A percentile compares a stretch with the other conserved stretches of the same genome.
Conservation (phyloP, 1,140 invertebrate genomes). For the Drosophila littoralis region DNA sequence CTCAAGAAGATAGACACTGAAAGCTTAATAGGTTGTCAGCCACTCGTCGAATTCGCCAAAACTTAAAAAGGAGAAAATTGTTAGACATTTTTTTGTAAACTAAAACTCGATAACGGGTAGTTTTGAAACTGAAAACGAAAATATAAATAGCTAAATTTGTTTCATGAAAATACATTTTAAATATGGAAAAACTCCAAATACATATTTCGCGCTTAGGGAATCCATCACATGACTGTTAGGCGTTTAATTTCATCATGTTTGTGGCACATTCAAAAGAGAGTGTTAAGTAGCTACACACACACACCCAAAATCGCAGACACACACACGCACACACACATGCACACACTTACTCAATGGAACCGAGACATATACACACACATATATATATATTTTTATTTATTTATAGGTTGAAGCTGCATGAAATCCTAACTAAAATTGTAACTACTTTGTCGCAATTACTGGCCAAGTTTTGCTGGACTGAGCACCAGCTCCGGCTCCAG, state of each 20-base stretch:
- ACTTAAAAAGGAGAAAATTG: neutral
- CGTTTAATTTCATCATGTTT: constrained; percentile 35
- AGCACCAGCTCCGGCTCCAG: constrained; percentile 82
- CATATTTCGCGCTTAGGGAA: constrained; percentile 3
- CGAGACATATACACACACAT: constrained; percentile 38
- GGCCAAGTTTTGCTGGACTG: constrained; percentile 83
- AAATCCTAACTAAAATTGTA: constrained; percentile 70
- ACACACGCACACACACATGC: constrained; percentile 20
- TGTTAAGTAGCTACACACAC: constrained; percentile 44
- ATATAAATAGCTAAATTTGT: no score
- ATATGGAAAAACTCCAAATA: no score
- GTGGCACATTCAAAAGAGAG: constrained; percentile 78
- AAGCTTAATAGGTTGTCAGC: constrained; percentile 36
- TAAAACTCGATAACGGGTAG: no score
- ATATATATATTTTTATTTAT: neutral
- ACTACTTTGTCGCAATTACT: constrained; percentile 65
- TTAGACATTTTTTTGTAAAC: neutral
- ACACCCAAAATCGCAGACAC: neutral
- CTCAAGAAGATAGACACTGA: constrained; percentile 56
- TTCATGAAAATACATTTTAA: no score
- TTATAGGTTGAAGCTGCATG: constrained; percentile 43
- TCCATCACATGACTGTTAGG: constrained; percentile 34
- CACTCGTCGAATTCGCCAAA: constrained; percentile 22
- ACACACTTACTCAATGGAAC: constrained; percentile 34
- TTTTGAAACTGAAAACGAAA: no score